Percentiles rank a stretch among this genome's conserved stretches.
Conservation (phyloP, 1,140 invertebrate species). For the Drosophila nikananu region DNA sequence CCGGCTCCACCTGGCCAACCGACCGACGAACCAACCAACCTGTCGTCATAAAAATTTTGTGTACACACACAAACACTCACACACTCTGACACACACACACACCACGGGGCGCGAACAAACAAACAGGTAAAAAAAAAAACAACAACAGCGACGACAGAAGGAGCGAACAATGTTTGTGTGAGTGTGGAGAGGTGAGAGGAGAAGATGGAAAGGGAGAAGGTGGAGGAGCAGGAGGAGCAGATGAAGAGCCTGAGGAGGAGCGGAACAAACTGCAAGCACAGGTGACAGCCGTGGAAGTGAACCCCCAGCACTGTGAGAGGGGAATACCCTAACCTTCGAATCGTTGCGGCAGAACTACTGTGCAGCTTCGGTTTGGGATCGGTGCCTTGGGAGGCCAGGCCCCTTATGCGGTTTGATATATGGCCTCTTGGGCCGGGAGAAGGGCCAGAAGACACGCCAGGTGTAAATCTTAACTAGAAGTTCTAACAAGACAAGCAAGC, state of each 20-base stretch:
- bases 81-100: constrained; percentile 38
- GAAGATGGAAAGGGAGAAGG: constrained; percentile 6
- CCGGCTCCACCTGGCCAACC: constrained; percentile 2
- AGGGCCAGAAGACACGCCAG: background rate
- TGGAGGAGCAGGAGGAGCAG: background rate
- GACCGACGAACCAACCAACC: constrained; percentile 60
- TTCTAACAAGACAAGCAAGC: background rate
- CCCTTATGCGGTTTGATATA: constrained; percentile 8
- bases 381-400: background rate
- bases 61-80: constrained; percentile 51
- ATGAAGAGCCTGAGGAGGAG: background rate
- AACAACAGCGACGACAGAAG: constrained; percentile 24
- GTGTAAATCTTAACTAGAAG: background rate
- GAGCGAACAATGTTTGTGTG: constrained; percentile 50
- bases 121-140: constrained; percentile 35
- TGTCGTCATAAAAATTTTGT: constrained; percentile 82
- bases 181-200: background rate
- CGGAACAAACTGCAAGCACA: constrained; percentile 8
- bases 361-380: background rate
- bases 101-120: constrained; percentile 21
- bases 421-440: no score
- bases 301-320: background rate
- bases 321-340: constrained; percentile 23
- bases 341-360: constrained; percentile 10
- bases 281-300: constrained; percentile 15